Conservation (phyloP, 1,140 invertebrate species). For the Pristionchus pacificus region DNA sequence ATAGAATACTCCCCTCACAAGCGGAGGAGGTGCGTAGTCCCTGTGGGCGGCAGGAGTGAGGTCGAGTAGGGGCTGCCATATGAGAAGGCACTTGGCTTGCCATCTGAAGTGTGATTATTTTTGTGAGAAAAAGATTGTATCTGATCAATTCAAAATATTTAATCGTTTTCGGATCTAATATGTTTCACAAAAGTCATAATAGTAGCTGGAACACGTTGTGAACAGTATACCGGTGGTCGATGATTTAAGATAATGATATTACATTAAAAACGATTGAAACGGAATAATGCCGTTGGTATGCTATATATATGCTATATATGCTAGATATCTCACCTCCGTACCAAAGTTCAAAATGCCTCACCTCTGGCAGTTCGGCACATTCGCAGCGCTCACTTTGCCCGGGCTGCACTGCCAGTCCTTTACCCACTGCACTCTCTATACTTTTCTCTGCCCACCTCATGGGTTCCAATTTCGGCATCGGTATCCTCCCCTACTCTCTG, state of each 20-base stretch:
- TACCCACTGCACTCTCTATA: slow-evolving; percentile 42
- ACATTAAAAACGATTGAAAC: neutral
- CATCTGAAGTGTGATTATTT: slow-evolving; percentile 32
- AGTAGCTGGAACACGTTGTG: neutral
- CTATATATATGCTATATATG: too few species aligned
- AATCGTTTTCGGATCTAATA: slow-evolving; percentile 2
- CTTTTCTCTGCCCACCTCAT: too few species aligned
- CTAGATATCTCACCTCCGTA: too few species aligned
- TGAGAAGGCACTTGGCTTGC: slow-evolving; percentile 36
- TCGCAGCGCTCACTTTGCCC: slow-evolving; percentile 20
- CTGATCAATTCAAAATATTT: neutral
- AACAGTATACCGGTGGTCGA: neutral
- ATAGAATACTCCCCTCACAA: slow-evolving; percentile 42
- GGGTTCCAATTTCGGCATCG: too few species aligned
- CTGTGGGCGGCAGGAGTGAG: slow-evolving; percentile 29
- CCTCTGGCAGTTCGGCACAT: slow-evolving; percentile 37
- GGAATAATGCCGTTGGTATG: too few species aligned
- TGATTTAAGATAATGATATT: neutral
- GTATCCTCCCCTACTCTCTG: neutral
- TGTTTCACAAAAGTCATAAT: slow-evolving; percentile 11
- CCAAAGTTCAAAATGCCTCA: slow-evolving; percentile 1
- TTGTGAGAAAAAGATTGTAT: neutral
- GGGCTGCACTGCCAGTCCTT: slow-evolving; percentile 41
- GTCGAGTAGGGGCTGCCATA: slow-evolving; percentile 35
- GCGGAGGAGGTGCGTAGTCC: slow-evolving; percentile 32